Base-by-base conservation (phyloP, 2,888 invertebrate species). In the Nudaria mundana region DNA sequence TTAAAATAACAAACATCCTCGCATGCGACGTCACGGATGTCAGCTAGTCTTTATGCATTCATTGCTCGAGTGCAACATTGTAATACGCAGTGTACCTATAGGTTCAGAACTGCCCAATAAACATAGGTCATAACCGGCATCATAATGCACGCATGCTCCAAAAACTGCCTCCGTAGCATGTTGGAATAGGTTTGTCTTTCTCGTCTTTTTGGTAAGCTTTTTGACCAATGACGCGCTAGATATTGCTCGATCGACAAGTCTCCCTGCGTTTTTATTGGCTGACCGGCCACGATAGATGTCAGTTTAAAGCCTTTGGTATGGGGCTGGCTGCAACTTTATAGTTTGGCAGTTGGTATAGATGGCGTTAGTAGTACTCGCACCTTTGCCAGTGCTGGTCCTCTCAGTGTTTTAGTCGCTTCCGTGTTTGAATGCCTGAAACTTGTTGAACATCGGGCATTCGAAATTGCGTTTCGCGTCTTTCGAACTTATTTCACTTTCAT, bases 91-190 rank as follows among this genome's bases (percentile, higher is more conserved):
- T 10, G 12, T 3, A 7, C n/a, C n/a, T n/a, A n/a, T n/a, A n/a
- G n/a, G n/a, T n/a, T n/a, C n/a, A n/a, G n/a, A n/a, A 29, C n/a
- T 28, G 3, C 5, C 18, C 26, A 8, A 13, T 13, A 13, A 20
- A 31, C 31, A 20, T 11, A 35, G 25, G 34, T 20, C 10, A 11
- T 32, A 31, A 31, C 12, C 28, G 22, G 14, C 30, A 22, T 16
- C 18, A 10, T 33, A n/a, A 26, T 36, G 25, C 41, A 41, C 41
- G 41, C 41, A 41, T 41, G 37, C 41, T 32, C 31, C 31, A 23
- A 24, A 22, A 26, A 25, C 30, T 1, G 14, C 5, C 6, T 10
- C 30, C n/a, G n/a, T n/a, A n/a, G n/a, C n/a, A n/a, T n/a, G n/a
- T n/a, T n/a, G n/a, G n/a, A n/a, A n/a, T n/a, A n/a, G n/a, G n/a